phyloP scores from a whole-genome alignment of 2,888 invertebrate species.

The Cephus runcator region DNA sequence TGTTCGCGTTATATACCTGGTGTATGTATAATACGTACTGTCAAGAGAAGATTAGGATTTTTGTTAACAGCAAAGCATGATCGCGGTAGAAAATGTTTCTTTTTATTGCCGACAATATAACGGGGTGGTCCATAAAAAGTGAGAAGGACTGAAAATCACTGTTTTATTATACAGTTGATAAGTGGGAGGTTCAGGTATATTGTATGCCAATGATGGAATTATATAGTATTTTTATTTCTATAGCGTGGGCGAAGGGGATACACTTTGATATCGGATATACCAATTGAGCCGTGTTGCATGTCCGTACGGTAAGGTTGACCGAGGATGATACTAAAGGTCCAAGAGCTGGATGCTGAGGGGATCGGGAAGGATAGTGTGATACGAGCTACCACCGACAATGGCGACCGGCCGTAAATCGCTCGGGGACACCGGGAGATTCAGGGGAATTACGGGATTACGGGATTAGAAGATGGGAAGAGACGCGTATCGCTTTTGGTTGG shows the following conservation, averaged over 20 bases:
- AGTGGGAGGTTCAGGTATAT: background rate
- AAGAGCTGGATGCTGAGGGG: background rate
- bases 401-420: background rate
- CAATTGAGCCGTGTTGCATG: background rate
- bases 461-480: conserved; percentile 1
- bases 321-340: background rate
- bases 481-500: background rate
- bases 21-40: background rate
- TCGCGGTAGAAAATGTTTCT: background rate
- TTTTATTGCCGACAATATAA: background rate
- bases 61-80: background rate
- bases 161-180: background rate
- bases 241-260: background rate
- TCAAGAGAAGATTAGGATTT: background rate
- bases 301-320: background rate
- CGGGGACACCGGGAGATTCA: conserved; percentile 5
- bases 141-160: background rate
- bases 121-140: background rate
- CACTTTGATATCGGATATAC: background rate
- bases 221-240: background rate
- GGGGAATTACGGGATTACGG: conserved; percentile 13
- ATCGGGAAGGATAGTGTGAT: background rate
- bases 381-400: background rate
- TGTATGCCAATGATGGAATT: background rate
- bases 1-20: no score